These are phyloP conservation scores for Plemyria rubiginata DNA, from an alignment of 2,888 invertebrate species.

Conservation along the genomic window DNA sequence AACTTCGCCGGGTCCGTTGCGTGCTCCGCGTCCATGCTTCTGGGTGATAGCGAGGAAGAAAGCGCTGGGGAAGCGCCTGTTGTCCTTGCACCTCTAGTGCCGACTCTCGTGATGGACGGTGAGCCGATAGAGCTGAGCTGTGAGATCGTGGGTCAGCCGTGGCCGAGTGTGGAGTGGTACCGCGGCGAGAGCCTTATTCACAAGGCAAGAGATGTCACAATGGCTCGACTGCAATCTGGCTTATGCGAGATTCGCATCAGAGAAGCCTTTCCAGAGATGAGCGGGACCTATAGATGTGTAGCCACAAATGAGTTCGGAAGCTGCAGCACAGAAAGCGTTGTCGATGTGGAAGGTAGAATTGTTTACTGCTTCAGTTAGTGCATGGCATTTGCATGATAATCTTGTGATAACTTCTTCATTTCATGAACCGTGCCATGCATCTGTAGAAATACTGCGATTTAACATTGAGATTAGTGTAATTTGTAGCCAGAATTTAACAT, in stretches of 20 bases:
- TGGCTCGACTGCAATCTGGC: slow-evolving; percentile 91
- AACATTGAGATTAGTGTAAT: slow-evolving; percentile 33
- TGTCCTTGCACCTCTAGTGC: slow-evolving; percentile 89
- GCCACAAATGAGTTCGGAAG: slow-evolving; percentile 94
- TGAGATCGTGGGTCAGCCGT: slow-evolving; percentile 90
- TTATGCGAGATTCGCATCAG: slow-evolving; percentile 91
- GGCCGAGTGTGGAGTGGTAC: slow-evolving; percentile 92
- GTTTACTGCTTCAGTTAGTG: slow-evolving; percentile 45
- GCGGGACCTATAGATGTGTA: slow-evolving; percentile 93
- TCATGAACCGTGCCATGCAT: slow-evolving; percentile 67
- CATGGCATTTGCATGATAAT: slow-evolving; percentile 58
- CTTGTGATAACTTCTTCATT: slow-evolving; percentile 42
- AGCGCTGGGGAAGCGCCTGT: slow-evolving; percentile 85
- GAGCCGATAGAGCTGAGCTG: slow-evolving; percentile 91
- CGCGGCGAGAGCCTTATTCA: slow-evolving; percentile 89
- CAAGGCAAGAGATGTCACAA: slow-evolving; percentile 91
- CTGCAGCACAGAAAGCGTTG: slow-evolving; percentile 90
- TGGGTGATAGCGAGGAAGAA: slow-evolving; percentile 84
- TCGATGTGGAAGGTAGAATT: slow-evolving; percentile 92
- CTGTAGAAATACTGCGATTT: slow-evolving; percentile 57
- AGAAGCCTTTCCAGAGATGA: slow-evolving; percentile 96
- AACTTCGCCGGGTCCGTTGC: slow-evolving; percentile 95
- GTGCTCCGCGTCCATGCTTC: slow-evolving; percentile 90
- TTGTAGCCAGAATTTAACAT: slow-evolving; percentile 3
- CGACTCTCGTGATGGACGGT: slow-evolving; percentile 94